A percentile compares a stretch with the other conserved stretches of the same genome.
Evolutionary conservation across 2,797 vertebrate species (phyloP).

Genomic region (Sebastes cheni): DNA sequence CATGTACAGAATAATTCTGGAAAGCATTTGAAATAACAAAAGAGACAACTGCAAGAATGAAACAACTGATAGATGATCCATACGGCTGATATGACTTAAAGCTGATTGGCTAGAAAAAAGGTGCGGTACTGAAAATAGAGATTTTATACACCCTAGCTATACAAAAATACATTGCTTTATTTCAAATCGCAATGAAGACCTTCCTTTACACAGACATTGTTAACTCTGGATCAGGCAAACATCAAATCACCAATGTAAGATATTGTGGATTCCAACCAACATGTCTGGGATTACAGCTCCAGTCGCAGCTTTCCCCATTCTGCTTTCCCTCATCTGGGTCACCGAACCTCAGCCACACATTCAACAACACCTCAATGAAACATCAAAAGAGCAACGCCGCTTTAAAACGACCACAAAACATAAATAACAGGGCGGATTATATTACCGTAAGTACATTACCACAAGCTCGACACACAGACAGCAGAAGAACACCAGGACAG

Average conservation of each 20-base stretch:
- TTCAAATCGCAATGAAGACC: conserved; percentile 30
- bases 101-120: conserved; percentile 5
- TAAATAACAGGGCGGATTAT: conserved; percentile 40
- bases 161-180: conserved; percentile 78
- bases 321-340: not conserved
- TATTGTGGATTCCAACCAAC: not conserved
- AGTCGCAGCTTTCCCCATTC: not conserved
- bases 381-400: conserved; percentile 3
- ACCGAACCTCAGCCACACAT: not conserved
- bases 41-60: not conserved
- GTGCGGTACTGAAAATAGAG: conserved; percentile 50
- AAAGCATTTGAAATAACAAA: not conserved
- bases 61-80: not conserved
- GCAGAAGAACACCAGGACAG: conserved; percentile 23
- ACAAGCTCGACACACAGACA: conserved; percentile 1
- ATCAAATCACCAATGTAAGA: conserved; percentile 1
- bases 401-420: conserved; percentile 34
- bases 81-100: not conserved
- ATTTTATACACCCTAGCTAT: conserved; percentile 57
- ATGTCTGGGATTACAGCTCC: not conserved
- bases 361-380: conserved; percentile 18
- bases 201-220: conserved; percentile 42
- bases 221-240: conserved; percentile 13
- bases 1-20: not conserved
- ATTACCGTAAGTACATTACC: not conserved